Evolutionary conservation across 2,113 vertebrate species (phyloP).

Genomic region (Oreochromis spilurus): DNA sequence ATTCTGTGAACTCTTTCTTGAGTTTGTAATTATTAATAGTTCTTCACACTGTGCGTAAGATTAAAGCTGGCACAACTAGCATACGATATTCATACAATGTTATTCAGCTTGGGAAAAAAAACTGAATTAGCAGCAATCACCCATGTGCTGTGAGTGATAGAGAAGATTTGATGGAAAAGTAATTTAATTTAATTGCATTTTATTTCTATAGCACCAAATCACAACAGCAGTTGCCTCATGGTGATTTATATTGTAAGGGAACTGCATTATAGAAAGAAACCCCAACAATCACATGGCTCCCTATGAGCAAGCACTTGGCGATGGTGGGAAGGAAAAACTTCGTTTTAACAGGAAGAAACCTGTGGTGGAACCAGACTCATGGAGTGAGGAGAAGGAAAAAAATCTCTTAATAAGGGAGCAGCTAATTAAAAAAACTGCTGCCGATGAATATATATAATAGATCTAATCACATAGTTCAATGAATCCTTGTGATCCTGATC

Average conservation of each 20-base stretch:
- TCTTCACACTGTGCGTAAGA: slow-evolving; percentile 26
- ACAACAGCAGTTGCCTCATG: not conserved
- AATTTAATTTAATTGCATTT: not conserved
- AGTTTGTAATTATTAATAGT: slow-evolving; percentile 61
- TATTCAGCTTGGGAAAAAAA: not conserved
- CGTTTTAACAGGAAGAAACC: not conserved
- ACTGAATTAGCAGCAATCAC: not conserved
- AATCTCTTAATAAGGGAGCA: not conserved
- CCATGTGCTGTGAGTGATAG: not conserved
- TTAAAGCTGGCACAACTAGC: slow-evolving; percentile 32
- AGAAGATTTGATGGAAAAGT: not conserved
- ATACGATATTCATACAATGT: not conserved
- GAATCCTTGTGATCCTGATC: not conserved
- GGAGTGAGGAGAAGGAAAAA: not conserved
- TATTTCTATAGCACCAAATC: not conserved
- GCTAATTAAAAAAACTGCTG: not conserved
- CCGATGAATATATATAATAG: not conserved
- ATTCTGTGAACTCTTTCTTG: slow-evolving; percentile 20
- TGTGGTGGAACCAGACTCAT: not conserved
- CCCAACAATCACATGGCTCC: not conserved
- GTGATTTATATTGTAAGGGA: not conserved
- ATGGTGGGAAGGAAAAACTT: not conserved
- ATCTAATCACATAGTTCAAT: not conserved
- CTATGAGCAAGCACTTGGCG: not conserved
- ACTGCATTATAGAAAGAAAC: not conserved